A percentile compares a stretch with the other conserved stretches of the same genome.
Evolutionary conservation across 2,113 vertebrate species (phyloP).

Genomic region (Alouatta palliata): DNA sequence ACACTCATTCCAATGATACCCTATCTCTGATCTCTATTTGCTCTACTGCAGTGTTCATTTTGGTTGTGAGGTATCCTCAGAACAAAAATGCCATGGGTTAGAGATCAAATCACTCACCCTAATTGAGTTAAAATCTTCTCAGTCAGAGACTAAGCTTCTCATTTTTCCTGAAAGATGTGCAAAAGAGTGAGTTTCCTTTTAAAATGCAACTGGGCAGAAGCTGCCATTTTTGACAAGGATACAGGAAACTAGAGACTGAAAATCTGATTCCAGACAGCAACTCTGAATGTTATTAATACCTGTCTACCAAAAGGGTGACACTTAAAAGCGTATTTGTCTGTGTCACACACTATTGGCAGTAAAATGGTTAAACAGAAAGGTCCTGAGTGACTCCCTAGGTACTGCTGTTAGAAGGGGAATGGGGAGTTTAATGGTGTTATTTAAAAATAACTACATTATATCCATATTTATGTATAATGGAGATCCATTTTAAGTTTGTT

Average conservation of each 20-base stretch:
- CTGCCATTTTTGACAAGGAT: slow-evolving; percentile 30
- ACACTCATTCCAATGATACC: slow-evolving; percentile 50
- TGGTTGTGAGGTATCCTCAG: neutral
- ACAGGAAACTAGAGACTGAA: slow-evolving; percentile 29
- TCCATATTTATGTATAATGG: neutral
- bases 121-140: slow-evolving; percentile 43
- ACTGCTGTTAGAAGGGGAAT: neutral
- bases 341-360: neutral
- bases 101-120: slow-evolving; percentile 28
- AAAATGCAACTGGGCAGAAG: slow-evolving; percentile 20
- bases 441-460: neutral
- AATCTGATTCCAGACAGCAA: neutral
- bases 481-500: neutral
- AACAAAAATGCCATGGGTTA: slow-evolving; percentile 42
- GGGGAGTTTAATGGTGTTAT: neutral
- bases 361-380: slow-evolving; percentile 31
- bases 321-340: neutral
- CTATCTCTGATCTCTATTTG: slow-evolving; percentile 53
- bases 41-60: slow-evolving; percentile 10
- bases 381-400: neutral
- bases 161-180: slow-evolving; percentile 47
- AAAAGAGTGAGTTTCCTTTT: slow-evolving; percentile 36
- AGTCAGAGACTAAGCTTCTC: slow-evolving; percentile 44
- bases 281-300: slow-evolving; percentile 12
- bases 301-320: neutral